Conservation (phyloP, 1,140 invertebrate genomes). For the Thaumatotibia leucotreta region DNA sequence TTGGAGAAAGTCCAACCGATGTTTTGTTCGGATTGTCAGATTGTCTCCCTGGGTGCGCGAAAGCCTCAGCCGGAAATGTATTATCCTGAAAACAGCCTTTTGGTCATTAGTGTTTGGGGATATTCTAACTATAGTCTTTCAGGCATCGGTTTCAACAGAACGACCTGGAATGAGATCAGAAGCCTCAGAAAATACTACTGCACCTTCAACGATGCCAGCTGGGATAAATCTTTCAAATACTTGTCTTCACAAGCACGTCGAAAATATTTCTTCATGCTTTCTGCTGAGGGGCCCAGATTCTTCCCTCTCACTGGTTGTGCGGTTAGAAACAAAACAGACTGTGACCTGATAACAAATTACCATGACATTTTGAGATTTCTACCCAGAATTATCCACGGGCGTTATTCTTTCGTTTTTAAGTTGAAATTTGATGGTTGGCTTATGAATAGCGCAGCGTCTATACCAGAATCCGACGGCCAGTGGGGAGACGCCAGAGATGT, state of each 20-base stretch:
- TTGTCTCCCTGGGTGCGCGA: conserved; percentile 27
- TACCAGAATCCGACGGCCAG: conserved; percentile 10
- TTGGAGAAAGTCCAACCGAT: conserved; percentile 15
- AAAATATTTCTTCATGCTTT: conserved; percentile 16
- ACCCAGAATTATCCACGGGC: conserved; percentile 2
- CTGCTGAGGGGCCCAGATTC: conserved; percentile 30
- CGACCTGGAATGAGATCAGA: conserved; percentile 30
- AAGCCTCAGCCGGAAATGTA: conserved; percentile 21
- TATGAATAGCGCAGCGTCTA: not conserved
- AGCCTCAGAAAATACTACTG: conserved; percentile 26
- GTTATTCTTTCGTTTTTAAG: conserved; percentile 21
- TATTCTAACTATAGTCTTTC: conserved; percentile 21
- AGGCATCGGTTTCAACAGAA: conserved; percentile 37
- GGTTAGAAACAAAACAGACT: conserved; percentile 1
- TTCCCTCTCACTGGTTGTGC: conserved; percentile 27
- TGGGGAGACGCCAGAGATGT: conserved; percentile 34
- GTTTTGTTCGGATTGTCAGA: conserved; percentile 26
- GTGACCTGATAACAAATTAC: conserved; percentile 15
- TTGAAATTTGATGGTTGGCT: not conserved
- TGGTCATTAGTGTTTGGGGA: conserved; percentile 16
- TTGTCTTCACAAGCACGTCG: conserved; percentile 12
- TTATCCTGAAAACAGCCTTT: conserved; percentile 6
- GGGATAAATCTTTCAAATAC: conserved; percentile 28
- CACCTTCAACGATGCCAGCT: conserved; percentile 31
- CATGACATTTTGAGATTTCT: conserved; percentile 11